Evolutionary conservation across 1,140 invertebrate species (phyloP).

Genomic region (Aphaenogaster floridana): DNA sequence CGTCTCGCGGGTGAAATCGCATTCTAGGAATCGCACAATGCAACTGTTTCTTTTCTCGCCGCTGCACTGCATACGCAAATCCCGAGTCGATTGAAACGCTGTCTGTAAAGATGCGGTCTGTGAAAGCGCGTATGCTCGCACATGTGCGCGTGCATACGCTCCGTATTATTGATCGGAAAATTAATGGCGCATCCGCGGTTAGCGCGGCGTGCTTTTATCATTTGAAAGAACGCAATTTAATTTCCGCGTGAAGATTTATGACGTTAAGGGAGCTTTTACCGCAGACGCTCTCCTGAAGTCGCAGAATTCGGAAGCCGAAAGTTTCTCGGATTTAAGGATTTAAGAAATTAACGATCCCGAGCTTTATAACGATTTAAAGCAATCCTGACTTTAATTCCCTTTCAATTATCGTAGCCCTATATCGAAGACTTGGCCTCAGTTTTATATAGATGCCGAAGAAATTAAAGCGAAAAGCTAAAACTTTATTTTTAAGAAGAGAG

Average conservation of each 20-base stretch:
- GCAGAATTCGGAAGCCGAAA: not conserved
- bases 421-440: not conserved
- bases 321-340: conserved; percentile 19
- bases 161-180: conserved; percentile 60
- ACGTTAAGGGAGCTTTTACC: conserved; percentile 8
- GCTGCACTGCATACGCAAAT: conserved; percentile 44
- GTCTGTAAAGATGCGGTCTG: conserved; percentile 23
- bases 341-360: not conserved
- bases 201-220: conserved; percentile 41
- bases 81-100: conserved; percentile 18
- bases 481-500: not conserved
- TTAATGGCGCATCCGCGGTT: conserved; percentile 40
- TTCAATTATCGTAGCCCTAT: not conserved
- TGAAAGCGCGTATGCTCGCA: not conserved
- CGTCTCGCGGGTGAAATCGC: conserved; percentile 58
- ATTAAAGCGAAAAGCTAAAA: not conserved
- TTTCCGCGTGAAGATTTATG: conserved; percentile 42
- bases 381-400: not conserved
- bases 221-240: conserved; percentile 45
- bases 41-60: conserved; percentile 54
- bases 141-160: not conserved
- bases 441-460: not conserved
- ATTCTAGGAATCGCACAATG: conserved; percentile 61
- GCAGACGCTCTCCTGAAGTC: not conserved
- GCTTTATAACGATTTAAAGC: not conserved